Percentiles rank a stretch among this genome's conserved stretches.
phyloP scores from a whole-genome alignment of 2,113 vertebrate genomes.

The Erythrolamprus reginae region DNA sequence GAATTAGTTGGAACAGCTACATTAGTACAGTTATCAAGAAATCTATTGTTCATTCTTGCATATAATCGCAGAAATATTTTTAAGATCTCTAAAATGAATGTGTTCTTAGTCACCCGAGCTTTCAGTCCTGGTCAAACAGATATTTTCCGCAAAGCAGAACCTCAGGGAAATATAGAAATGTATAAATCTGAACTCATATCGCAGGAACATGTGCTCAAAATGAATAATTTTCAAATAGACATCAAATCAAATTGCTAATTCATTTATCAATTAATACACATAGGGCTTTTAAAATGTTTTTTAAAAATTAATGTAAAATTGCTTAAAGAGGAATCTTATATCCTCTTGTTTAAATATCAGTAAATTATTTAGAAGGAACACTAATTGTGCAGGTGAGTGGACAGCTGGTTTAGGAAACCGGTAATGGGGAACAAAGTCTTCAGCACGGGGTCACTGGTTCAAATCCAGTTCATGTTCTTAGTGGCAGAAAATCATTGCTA shows the following conservation, averaged over 20 bases:
- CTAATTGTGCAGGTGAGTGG: neutral
- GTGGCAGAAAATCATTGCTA: neutral
- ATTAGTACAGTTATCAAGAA: neutral
- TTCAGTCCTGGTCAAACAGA: neutral
- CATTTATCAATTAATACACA: conserved; percentile 7
- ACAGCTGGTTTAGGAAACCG: neutral
- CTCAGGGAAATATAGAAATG: neutral
- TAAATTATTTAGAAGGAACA: conserved; percentile 9
- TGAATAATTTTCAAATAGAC: conserved; percentile 5
- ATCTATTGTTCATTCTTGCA: neutral
- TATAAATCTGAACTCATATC: neutral
- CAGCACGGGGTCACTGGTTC: neutral
- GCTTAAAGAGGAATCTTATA: conserved; percentile 6
- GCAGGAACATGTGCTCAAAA: neutral
- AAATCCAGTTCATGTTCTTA: neutral
- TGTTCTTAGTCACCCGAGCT: neutral
- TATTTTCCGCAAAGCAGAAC: neutral
- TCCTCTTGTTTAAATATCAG: conserved; percentile 20
- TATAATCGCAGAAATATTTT: neutral
- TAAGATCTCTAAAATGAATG: neutral
- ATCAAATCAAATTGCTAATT: neutral
- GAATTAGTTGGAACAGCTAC: neutral
- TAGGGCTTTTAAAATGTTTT: neutral
- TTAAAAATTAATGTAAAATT: conserved; percentile 2
- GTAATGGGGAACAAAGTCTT: neutral